A percentile compares a stretch with the other conserved stretches of the same genome.
These are phyloP conservation scores for Callipepla squamata DNA, from an alignment of 2,113 vertebrate species.

Conservation along the genomic window DNA sequence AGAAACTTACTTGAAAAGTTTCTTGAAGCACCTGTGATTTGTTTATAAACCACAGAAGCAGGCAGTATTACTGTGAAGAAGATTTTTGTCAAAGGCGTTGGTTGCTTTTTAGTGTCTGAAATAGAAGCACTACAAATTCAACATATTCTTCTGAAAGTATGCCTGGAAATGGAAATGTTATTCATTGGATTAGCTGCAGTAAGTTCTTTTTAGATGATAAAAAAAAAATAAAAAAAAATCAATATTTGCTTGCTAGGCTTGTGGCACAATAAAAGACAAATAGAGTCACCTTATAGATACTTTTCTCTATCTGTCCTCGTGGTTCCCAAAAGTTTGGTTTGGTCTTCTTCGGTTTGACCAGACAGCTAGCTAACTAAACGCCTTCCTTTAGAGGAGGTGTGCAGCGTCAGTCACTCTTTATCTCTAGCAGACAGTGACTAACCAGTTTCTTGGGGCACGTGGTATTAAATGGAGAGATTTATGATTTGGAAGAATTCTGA, in stretches of 20 bases:
- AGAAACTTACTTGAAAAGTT: background rate
- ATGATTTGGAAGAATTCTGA: background rate
- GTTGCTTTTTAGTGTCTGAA: background rate
- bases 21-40: background rate
- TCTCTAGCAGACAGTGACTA: background rate
- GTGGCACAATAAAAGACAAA: background rate
- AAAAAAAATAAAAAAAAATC: too few relatives aligned
- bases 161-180: background rate
- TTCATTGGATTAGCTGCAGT: background rate
- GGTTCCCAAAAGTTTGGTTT: background rate
- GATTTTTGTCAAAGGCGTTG: background rate
- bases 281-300: background rate
- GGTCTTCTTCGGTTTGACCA: background rate
- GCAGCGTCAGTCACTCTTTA: background rate
- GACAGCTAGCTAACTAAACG: background rate
- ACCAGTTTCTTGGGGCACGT: background rate
- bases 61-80: background rate
- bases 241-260: background rate
- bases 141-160: background rate
- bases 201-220: background rate
- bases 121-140: background rate
- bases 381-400: background rate
- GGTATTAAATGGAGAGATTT: background rate
- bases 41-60: background rate
- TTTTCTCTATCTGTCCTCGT: background rate